These are phyloP conservation scores for Ophraella communa DNA, from an alignment of 2,888 invertebrate genomes.

Conservation along the genomic window DNA sequence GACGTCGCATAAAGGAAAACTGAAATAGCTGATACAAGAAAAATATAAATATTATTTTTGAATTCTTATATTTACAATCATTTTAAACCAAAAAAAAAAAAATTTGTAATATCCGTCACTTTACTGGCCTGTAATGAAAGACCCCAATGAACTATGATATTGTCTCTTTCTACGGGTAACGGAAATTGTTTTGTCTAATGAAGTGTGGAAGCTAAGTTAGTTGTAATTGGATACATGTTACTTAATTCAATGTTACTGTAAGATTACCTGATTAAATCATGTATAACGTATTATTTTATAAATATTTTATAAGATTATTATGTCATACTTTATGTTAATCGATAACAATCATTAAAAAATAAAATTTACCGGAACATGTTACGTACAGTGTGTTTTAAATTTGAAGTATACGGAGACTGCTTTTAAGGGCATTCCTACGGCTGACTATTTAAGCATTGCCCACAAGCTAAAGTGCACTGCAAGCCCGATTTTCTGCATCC, in stretches of 20 bases:
- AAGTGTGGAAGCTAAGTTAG: constrained; percentile 22
- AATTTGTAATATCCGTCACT: too few species aligned
- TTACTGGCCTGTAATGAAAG: background rate
- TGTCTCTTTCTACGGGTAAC: constrained; percentile 11
- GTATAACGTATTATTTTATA: background rate
- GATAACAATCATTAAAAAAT: background rate
- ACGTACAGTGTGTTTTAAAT: background rate
- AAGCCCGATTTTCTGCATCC: too few species aligned
- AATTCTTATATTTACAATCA: too few species aligned
- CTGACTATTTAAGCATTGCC: too few species aligned
- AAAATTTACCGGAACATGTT: background rate
- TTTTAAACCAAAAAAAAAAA: too few species aligned
- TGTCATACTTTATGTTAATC: background rate
- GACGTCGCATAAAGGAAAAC: too few species aligned
- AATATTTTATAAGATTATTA: background rate
- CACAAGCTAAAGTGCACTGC: too few species aligned
- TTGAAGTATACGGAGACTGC: too few species aligned
- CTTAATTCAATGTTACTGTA: constrained; percentile 21
- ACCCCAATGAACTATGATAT: background rate
- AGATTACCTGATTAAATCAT: background rate
- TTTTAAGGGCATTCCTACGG: too few species aligned
- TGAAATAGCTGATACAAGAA: too few species aligned
- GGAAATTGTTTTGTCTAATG: constrained; percentile 26
- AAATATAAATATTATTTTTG: too few species aligned
- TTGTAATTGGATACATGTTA: constrained; percentile 16